phyloP scores from a whole-genome alignment of 2,113 vertebrate genomes.

The Larimichthys polyactis region DNA sequence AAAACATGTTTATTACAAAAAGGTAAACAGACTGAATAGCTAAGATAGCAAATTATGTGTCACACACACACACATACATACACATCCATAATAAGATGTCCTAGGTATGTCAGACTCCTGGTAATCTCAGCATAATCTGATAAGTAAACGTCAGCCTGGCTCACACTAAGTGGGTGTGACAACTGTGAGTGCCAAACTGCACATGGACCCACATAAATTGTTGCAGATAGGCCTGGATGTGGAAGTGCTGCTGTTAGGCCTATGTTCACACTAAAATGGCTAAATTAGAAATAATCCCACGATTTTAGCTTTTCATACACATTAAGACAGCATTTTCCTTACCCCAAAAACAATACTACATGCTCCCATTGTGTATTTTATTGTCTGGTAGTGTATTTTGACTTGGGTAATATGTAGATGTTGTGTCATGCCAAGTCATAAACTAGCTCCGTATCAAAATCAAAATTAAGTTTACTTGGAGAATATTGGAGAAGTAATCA shows the following conservation, averaged over 20 bases:
- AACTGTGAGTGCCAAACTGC: not conserved
- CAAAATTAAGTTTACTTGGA: not conserved
- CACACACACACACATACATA: not conserved
- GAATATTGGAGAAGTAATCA: not conserved
- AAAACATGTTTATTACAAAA: not conserved
- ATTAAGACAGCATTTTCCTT: not conserved
- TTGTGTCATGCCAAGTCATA: not conserved
- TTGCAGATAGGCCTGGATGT: not conserved
- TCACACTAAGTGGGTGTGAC: slow-evolving; percentile 59
- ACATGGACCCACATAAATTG: not conserved
- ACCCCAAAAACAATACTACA: no score
- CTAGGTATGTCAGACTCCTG: slow-evolving; percentile 16
- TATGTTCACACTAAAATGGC: not conserved
- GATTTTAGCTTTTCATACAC: not conserved
- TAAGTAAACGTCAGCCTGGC: slow-evolving; percentile 52
- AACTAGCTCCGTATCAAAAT: not conserved
- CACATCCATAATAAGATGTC: slow-evolving; percentile 16
- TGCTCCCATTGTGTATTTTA: not conserved
- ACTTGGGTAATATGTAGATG: not conserved
- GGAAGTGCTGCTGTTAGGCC: not conserved
- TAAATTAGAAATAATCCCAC: not conserved
- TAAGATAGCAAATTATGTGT: slow-evolving; percentile 17
- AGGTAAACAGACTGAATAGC: not conserved
- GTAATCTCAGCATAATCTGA: slow-evolving; percentile 68
- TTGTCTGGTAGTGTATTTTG: not conserved